Base-by-base conservation (phyloP, 2,797 vertebrate species). In the Micropoecilia bifurca region DNA sequence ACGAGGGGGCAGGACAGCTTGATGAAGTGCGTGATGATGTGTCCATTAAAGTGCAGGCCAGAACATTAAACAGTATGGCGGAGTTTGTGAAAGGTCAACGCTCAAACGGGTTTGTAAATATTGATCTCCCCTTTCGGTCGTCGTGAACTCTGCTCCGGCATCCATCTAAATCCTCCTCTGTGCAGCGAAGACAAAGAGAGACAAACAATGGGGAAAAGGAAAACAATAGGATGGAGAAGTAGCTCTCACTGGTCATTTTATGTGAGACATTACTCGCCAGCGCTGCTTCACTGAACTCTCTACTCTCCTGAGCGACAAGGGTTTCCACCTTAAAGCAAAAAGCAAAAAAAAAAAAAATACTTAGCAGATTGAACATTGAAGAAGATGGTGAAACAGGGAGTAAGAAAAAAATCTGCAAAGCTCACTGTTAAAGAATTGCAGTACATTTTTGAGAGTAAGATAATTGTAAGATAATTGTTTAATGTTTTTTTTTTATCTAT, bases 1-100 rank as follows among this genome's bases (percentile, higher is more conserved):
- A 73, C 81, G 53, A 80, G 82, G 81, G 71, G n/a, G 77, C 76
- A 72, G 74, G 71, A 87, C 18, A 36, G 82, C 88, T 80, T 89
- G 88, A 92, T 91, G 82, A 90, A 90, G 82, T 91, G 85, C 86
- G 84, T 75, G 84, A 92, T 90, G 92, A 93, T 90, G 85, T 93
- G 90, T 89, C 89, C 87, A 91, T 93, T 93, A 90, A 91, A 93
- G 85, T 74, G 77, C 75, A 86, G 77, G 85, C 57, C 82, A 92
- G 90, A 91, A 92, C 92, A 92, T 92, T 94, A 92, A 94, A 92
- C 90, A 91, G 90, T 91, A 89, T 88, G 72, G 86, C 73, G 75
- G 79, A 86, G 85, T 88, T 85, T 90, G 74, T 78, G 41, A 94
- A 94, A 93, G 91, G 91, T 93, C 89, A 93, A 47, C 50, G 12